A percentile compares a stretch with the other conserved stretches of the same genome.
Evolutionary conservation across 2,797 vertebrate genomes (phyloP).

Genomic region (Lindbergichthys nudifrons): DNA sequence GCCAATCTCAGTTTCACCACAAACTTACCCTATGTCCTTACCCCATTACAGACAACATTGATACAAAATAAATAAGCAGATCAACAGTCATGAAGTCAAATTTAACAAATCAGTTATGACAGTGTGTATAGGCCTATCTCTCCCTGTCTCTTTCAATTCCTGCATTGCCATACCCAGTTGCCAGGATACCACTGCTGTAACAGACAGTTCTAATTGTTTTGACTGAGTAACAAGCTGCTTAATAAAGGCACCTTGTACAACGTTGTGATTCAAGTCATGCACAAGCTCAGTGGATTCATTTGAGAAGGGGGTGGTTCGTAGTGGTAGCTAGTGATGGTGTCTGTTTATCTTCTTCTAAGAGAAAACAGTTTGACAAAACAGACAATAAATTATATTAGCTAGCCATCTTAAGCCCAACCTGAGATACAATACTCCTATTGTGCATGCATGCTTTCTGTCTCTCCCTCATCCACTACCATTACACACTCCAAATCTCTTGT

Average conservation of each 20-base stretch:
- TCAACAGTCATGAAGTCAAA: conserved; percentile 57
- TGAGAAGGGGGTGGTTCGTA: conserved; percentile 28
- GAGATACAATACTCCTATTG: neutral
- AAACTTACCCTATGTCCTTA: conserved; percentile 16
- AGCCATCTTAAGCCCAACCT: conserved; percentile 11
- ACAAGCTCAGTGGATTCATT: conserved; percentile 69
- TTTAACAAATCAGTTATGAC: conserved; percentile 58
- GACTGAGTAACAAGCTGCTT: conserved; percentile 84
- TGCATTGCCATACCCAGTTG: conserved; percentile 75
- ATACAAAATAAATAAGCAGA: conserved; percentile 43
- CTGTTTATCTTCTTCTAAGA: conserved; percentile 32
- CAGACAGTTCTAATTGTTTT: conserved; percentile 83
- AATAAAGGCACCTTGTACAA: conserved; percentile 79
- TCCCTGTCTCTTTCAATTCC: conserved; percentile 59
- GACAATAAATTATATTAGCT: conserved; percentile 6
- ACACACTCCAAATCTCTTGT: neutral
- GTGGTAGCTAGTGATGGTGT: conserved; percentile 8
- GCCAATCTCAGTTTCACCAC: conserved; percentile 22
- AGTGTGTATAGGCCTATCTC: conserved; percentile 32
- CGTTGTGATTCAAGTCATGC: conserved; percentile 82
- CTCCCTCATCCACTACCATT: neutral
- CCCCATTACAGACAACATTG: conserved; percentile 22
- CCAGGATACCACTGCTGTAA: conserved; percentile 82
- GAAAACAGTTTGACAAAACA: conserved; percentile 25
- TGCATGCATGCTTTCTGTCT: neutral